Evolutionary conservation across 2,888 invertebrate genomes (phyloP), one percentile per base, ranked within the genome.

Genomic region (Liopterus haemorrhoidalis): DNA sequence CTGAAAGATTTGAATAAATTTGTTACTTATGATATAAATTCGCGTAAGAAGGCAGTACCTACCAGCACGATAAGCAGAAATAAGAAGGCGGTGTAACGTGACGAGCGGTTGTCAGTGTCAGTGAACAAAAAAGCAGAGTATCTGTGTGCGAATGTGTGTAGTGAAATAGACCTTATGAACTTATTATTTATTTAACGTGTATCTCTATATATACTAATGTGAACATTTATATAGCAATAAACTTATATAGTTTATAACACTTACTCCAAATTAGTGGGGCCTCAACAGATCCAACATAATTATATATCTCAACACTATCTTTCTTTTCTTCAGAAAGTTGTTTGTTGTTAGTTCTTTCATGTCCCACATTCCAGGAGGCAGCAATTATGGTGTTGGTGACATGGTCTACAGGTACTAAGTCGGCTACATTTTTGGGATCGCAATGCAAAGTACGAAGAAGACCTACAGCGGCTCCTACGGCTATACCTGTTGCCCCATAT

Each of bases 231-330:
- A n/a, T n/a, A n/a, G n/a, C n/a, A n/a, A n/a, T n/a, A n/a, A n/a
- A n/a, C n/a, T n/a, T n/a, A n/a, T n/a, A n/a, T n/a, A n/a, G n/a
- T 19, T 40, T 27, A 20, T 35, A 22, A 32, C 11, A 48, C 15
- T 25, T 40, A 42, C 71, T 75, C 94, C 94, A 96, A 0, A 80
- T 81, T 28, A 94, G 68, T 1, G 81, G 79, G 60, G 91, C 89
- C 48, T 85, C 77, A 1, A 74, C 72, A 0, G 89, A 85, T 1
- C 92, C 86, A 2, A 91, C 86, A 64, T 82, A 89, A 69, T 94
- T 93, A 70, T 85, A 93, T 31, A 93, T 80, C 0, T 79, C 72
- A 1, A 62, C 55, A 36, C 60, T 36, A 33, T 49, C 30, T 28
- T 40, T 40, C 16, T 38, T 8, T 21, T 44, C 38, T 9, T 37